Percentiles rank a stretch among this genome's conserved stretches.
Conservation (phyloP, 2,113 vertebrate genomes). For the Chunga burmeisteri region DNA sequence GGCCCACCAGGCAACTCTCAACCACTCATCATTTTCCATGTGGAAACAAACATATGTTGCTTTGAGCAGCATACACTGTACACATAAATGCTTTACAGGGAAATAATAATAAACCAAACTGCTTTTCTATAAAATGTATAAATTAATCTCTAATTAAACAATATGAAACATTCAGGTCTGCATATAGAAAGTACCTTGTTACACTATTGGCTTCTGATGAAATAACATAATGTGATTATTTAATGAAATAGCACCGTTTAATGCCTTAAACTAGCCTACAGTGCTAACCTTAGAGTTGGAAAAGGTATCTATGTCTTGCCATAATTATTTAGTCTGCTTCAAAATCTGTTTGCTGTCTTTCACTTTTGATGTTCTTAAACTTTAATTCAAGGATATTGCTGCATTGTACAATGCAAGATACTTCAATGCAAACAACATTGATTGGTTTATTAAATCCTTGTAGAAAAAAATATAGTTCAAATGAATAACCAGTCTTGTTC, state of each 20-base stretch:
- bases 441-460: background rate
- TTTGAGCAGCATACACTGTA: background rate
- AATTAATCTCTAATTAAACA: background rate
- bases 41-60: background rate
- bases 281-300: background rate
- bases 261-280: background rate
- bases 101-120: background rate
- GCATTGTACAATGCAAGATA: background rate
- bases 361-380: background rate
- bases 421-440: background rate
- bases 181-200: background rate
- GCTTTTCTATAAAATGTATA: background rate
- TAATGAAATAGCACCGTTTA: background rate
- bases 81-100: background rate
- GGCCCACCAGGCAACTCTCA: background rate
- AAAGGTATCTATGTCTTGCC: background rate
- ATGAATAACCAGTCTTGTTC: background rate
- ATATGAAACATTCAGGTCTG: background rate
- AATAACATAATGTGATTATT: background rate
- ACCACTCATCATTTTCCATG: background rate
- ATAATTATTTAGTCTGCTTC: background rate
- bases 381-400: background rate
- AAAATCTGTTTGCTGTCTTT: background rate
- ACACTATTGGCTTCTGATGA: background rate
- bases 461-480: background rate